Conservation (phyloP, 30 jellyfish, hydroid and myxozoan genomes). For the Chironex yamaguchii region DNA sequence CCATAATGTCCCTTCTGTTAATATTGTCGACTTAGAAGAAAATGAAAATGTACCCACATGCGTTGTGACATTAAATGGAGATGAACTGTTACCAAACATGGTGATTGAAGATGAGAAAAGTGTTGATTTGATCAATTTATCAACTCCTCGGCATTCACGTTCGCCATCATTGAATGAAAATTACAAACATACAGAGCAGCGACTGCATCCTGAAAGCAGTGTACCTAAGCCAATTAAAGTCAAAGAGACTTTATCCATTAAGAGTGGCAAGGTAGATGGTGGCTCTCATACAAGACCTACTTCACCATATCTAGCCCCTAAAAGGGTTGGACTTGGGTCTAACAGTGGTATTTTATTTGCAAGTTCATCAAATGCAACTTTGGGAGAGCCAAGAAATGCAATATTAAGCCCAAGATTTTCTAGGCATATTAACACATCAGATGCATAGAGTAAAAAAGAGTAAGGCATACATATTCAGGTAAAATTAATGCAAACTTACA, state of each 20-base stretch:
- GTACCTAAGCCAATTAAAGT: background rate
- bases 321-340: background rate
- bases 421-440: background rate
- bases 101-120: background rate
- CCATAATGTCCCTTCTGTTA: background rate
- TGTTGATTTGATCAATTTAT: background rate
- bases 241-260: background rate
- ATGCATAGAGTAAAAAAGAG: too few relatives aligned
- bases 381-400: background rate
- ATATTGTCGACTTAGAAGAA: background rate
- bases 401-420: background rate
- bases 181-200: background rate
- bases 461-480: too few relatives aligned
- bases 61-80: background rate
- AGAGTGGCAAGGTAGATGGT: background rate
- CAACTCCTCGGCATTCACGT: background rate
- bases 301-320: background rate
- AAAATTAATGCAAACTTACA: too few relatives aligned
- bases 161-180: background rate
- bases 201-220: background rate
- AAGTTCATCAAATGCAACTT: background rate
- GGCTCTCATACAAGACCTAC: background rate
- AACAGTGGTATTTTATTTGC: background rate
- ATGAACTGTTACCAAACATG: background rate
- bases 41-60: background rate